phyloP scores from a whole-genome alignment of 2,888 invertebrate genomes.

The Cartodere bifasciata region DNA sequence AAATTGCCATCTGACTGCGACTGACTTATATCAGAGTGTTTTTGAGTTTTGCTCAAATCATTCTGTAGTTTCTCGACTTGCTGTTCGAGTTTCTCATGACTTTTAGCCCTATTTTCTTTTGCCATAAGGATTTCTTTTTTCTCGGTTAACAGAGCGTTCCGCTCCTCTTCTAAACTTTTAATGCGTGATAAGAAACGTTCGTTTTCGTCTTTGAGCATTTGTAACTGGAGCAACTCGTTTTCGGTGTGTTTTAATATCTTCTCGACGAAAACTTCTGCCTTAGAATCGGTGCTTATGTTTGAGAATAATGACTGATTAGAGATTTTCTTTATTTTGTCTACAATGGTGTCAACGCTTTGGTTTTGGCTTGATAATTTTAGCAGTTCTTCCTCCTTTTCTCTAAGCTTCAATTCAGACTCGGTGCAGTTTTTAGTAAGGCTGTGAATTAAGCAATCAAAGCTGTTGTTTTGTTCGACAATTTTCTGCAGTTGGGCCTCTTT shows the following conservation, averaged over 20 bases:
- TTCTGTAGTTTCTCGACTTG: too few relatives aligned
- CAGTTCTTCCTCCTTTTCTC: neutral
- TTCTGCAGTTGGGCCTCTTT: too few relatives aligned
- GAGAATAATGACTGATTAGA: neutral
- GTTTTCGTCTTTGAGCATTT: neutral
- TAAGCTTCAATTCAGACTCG: too few relatives aligned
- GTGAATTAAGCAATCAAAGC: too few relatives aligned
- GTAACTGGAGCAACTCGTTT: neutral
- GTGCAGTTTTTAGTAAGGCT: too few relatives aligned
- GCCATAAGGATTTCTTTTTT: neutral
- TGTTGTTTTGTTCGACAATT: too few relatives aligned
- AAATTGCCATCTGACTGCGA: too few relatives aligned
- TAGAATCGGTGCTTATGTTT: neutral
- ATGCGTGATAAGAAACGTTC: neutral
- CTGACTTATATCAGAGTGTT: too few relatives aligned
- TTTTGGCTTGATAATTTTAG: neutral
- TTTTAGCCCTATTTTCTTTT: too few relatives aligned
- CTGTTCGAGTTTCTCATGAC: too few relatives aligned
- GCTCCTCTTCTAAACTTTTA: neutral
- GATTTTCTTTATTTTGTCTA: neutral
- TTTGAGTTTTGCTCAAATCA: too few relatives aligned
- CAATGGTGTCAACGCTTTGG: neutral
- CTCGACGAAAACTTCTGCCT: neutral
- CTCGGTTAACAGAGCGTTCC: neutral
- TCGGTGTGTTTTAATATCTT: neutral